Conservation (phyloP, 1,140 invertebrate genomes). For the Eufriesea mexicana region DNA sequence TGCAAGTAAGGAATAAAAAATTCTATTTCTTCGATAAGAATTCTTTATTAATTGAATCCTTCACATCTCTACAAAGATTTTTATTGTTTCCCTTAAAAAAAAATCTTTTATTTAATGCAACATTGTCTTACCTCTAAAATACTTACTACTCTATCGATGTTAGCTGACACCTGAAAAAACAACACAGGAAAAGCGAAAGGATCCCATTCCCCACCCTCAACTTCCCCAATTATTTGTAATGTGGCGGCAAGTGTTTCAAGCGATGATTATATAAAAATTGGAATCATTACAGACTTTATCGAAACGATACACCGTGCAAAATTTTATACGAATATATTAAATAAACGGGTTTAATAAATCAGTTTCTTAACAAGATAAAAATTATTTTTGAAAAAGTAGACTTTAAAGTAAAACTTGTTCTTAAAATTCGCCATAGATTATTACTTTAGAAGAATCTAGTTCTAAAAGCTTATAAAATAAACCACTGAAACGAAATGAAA, state of each 20-base stretch:
- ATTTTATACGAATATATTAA: neutral
- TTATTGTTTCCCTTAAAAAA: slow-evolving; percentile 20
- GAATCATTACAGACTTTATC: neutral
- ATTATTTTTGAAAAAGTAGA: neutral
- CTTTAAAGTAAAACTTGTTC: neutral
- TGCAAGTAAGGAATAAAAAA: slow-evolving; percentile 42
- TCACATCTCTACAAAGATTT: slow-evolving; percentile 44
- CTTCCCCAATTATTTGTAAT: slow-evolving; percentile 15
- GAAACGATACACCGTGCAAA: neutral
- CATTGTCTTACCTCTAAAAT: slow-evolving; percentile 46
- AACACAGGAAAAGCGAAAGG: slow-evolving; percentile 46
- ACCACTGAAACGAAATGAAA: neutral
- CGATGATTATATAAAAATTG: slow-evolving; percentile 36
- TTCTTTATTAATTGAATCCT: slow-evolving; percentile 43
- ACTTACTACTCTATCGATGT: slow-evolving; percentile 46
- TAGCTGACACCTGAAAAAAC: slow-evolving; percentile 45
- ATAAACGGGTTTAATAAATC: neutral
- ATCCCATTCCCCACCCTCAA: slow-evolving; percentile 19
- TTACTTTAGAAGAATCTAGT: neutral
- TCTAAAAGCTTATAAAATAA: neutral
- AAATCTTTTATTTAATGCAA: slow-evolving; percentile 19
- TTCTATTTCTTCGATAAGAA: slow-evolving; percentile 41
- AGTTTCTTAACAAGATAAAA: neutral
- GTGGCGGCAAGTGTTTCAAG: slow-evolving; percentile 57
- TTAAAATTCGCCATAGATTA: neutral